These are phyloP conservation scores for Erpobdella octoculata DNA, from an alignment of 2,888 invertebrate genomes.

Conservation along the genomic window DNA sequence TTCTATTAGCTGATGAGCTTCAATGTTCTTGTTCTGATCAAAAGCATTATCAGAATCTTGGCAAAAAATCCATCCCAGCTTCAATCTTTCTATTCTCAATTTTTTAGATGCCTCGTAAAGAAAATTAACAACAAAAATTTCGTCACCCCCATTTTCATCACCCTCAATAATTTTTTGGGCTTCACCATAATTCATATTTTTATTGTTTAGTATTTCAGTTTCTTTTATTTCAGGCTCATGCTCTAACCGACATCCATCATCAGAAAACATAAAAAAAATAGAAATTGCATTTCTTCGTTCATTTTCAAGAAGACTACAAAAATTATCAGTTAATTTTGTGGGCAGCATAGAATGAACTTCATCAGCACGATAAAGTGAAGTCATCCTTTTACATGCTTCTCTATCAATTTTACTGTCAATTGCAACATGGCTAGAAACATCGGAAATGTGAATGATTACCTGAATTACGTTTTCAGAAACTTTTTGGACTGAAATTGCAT, in stretches of 20 bases:
- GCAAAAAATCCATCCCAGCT: constrained; percentile 6
- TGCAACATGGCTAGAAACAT: constrained; percentile 73
- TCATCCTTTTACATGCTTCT: constrained; percentile 70
- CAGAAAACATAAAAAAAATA: too few relatives aligned
- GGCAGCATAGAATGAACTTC: constrained; percentile 80
- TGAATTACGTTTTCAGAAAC: constrained; percentile 59
- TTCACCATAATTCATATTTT: constrained; percentile 15
- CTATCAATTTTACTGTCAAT: constrained; percentile 61
- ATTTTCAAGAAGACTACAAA: constrained; percentile 54
- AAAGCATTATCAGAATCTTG: background rate
- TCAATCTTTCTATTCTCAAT: constrained; percentile 2
- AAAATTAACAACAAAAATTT: background rate
- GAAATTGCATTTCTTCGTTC: constrained; percentile 42
- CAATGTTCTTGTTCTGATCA: constrained; percentile 34
- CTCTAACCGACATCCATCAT: background rate
- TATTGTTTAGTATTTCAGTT: constrained; percentile 2
- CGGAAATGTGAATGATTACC: constrained; percentile 83
- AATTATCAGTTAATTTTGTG: constrained; percentile 64
- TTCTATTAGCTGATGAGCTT: constrained; percentile 42
- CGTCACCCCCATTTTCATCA: background rate
- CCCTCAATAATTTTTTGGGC: constrained; percentile 19
- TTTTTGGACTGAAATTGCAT: constrained; percentile 74
- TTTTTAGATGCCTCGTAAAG: background rate
- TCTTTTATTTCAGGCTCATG: background rate
- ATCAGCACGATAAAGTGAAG: constrained; percentile 50